These are phyloP conservation scores for Aix galericulata DNA, from an alignment of 2,113 vertebrate species.

Conservation along the genomic window DNA sequence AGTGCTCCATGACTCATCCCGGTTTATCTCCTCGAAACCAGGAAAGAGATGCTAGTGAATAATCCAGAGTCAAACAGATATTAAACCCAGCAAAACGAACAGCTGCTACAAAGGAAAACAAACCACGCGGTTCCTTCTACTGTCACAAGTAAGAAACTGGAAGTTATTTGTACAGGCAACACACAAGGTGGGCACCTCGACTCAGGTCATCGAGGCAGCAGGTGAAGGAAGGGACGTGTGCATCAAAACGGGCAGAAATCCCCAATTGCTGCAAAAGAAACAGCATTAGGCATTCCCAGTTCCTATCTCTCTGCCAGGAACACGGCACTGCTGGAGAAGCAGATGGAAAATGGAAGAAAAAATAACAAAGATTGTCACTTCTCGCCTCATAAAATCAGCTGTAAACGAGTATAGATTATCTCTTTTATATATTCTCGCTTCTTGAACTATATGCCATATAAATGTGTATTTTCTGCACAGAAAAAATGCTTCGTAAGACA, in stretches of 20 bases:
- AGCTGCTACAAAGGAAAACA: conserved; percentile 5
- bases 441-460: neutral
- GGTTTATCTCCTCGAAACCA: conserved; percentile 34
- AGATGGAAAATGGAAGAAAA: neutral
- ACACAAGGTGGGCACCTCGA: neutral
- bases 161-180: neutral
- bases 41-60: conserved; percentile 9
- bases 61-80: conserved; percentile 4
- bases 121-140: neutral
- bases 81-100: neutral
- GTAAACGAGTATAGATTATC: neutral
- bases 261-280: neutral
- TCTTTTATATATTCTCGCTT: neutral
- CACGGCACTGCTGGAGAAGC: neutral
- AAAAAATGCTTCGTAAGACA: neutral
- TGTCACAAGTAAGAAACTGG: neutral
- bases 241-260: neutral
- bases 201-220: accelerated
- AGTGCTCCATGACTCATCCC: conserved; percentile 53
- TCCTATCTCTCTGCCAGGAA: neutral
- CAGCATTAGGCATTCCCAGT: neutral
- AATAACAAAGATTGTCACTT: neutral
- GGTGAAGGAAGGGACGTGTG: neutral
- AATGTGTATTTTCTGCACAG: neutral
- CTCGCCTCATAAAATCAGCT: neutral